Percentiles rank a stretch among this genome's conserved stretches.
phyloP scores from a whole-genome alignment of 1,140 invertebrate genomes.

The Brachionus manjavacas region DNA sequence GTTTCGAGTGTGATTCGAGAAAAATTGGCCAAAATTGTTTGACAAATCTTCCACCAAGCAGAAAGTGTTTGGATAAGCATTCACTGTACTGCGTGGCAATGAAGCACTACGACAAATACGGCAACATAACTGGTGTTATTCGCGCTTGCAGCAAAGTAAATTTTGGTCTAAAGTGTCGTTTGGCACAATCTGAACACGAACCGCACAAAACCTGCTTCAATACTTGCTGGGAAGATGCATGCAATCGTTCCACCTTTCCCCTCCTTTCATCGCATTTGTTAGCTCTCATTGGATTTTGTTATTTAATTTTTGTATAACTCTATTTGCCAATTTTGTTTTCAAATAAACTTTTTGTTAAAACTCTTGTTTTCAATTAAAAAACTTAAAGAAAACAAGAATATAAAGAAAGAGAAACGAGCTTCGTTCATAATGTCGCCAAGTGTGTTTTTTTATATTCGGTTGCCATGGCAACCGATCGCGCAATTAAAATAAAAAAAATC shows the following conservation, averaged over 20 bases:
- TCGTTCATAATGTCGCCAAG: slow-evolving; percentile 29
- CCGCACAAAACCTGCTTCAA: not conserved
- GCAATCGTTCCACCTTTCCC: not conserved
- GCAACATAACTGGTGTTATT: not conserved
- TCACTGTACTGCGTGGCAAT: not conserved
- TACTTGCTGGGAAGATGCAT: slow-evolving; percentile 20
- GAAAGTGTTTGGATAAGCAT: not conserved
- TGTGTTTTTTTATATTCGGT: not conserved
- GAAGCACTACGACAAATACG: not conserved
- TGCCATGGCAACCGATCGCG: slow-evolving; percentile 5
- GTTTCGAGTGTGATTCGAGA: slow-evolving; percentile 26
- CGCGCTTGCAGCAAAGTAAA: not conserved
- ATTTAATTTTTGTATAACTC: not conserved
- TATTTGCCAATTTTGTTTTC: not conserved
- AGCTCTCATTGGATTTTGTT: not conserved
- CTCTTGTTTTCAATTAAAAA: not conserved
- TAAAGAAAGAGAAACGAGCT: not conserved
- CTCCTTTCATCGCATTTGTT: not conserved
- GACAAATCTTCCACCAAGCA: not conserved
- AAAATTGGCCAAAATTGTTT: slow-evolving; percentile 18
- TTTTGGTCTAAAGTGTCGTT: not conserved
- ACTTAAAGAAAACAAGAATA: not conserved
- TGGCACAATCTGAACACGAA: not conserved
- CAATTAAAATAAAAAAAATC: slow-evolving; percentile 13
- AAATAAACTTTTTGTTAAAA: not conserved